These are phyloP conservation scores for Hyposoter didymator DNA, from an alignment of 2,888 invertebrate genomes.

Conservation along the genomic window DNA sequence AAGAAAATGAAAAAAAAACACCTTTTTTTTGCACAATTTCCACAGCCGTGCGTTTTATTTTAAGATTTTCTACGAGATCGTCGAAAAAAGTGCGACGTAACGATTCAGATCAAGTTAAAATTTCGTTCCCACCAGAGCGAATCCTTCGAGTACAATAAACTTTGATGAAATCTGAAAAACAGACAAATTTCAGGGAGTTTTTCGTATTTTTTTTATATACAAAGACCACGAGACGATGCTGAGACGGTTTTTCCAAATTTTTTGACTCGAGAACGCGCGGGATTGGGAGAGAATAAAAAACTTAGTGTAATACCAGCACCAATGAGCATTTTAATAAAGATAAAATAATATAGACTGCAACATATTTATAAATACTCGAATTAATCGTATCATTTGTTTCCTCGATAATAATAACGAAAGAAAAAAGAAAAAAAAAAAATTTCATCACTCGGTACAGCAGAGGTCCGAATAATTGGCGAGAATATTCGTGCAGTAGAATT, in stretches of 20 bases:
- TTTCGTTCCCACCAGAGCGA: conserved; percentile 28
- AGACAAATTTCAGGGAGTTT: not conserved
- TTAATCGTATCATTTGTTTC: conserved; percentile 74
- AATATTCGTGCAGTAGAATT: conserved; percentile 43
- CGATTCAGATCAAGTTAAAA: not conserved
- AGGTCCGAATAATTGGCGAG: conserved; percentile 54
- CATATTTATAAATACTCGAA: conserved; percentile 78
- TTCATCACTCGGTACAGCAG: conserved; percentile 27
- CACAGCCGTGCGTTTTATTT: not conserved
- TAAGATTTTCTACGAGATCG: conserved; percentile 11
- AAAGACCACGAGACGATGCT: not conserved
- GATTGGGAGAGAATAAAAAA: conserved; percentile 56
- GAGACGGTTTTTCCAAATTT: not conserved
- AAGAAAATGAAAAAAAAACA: not conserved
- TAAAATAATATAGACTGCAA: conserved; percentile 74
- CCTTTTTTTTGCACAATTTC: not conserved
- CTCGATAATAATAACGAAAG: conserved; percentile 72
- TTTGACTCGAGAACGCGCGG: not conserved
- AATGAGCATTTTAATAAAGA: conserved; percentile 82
- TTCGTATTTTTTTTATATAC: not conserved
- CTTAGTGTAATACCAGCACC: conserved; percentile 79
- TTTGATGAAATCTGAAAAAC: not conserved
- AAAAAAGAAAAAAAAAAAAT: conserved; percentile 65
- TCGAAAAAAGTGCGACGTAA: not conserved
- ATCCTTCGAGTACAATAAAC: conserved; percentile 55